A percentile compares a stretch with the other conserved stretches of the same genome.
phyloP scores from a whole-genome alignment of 1,140 invertebrate species.

The Lepidostoma basale region DNA sequence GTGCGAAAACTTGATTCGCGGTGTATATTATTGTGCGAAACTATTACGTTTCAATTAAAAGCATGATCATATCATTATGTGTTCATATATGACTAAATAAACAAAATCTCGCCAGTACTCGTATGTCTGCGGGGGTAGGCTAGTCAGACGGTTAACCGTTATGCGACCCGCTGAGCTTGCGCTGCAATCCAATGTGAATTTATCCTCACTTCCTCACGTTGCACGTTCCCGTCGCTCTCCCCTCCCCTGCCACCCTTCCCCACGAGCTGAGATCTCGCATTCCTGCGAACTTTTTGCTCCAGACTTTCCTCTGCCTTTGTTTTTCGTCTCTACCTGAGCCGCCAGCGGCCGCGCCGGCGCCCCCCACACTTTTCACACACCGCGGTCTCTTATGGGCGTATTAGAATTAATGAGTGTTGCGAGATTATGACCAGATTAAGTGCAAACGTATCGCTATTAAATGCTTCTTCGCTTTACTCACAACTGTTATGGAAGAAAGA shows the following conservation, averaged over 20 bases:
- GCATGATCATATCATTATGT: too few relatives aligned
- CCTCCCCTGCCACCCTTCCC: conserved; percentile 2
- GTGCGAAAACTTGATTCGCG: too few relatives aligned
- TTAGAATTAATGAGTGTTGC: not conserved
- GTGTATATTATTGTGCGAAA: too few relatives aligned
- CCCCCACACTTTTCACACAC: conserved; percentile 9
- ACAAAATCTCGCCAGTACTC: too few relatives aligned
- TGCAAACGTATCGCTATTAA: too few relatives aligned
- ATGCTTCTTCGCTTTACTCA: too few relatives aligned
- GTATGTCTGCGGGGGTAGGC: too few relatives aligned
- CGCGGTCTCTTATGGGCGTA: not conserved
- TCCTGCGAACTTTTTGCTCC: conserved; percentile 42
- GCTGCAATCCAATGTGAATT: not conserved
- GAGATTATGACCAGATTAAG: too few relatives aligned
- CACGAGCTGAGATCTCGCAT: conserved; percentile 22
- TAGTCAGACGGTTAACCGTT: not conserved
- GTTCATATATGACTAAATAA: too few relatives aligned
- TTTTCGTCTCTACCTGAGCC: conserved; percentile 44
- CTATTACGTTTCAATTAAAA: too few relatives aligned
- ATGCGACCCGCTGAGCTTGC: not conserved
- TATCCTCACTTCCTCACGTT: conserved; percentile 40
- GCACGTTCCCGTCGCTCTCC: not conserved
- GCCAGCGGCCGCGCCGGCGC: conserved; percentile 30
- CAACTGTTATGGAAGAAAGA: too few relatives aligned
- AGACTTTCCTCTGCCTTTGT: conserved; percentile 43